phyloP scores from a whole-genome alignment of 2,888 invertebrate genomes.

The Drosophila mulleri region DNA sequence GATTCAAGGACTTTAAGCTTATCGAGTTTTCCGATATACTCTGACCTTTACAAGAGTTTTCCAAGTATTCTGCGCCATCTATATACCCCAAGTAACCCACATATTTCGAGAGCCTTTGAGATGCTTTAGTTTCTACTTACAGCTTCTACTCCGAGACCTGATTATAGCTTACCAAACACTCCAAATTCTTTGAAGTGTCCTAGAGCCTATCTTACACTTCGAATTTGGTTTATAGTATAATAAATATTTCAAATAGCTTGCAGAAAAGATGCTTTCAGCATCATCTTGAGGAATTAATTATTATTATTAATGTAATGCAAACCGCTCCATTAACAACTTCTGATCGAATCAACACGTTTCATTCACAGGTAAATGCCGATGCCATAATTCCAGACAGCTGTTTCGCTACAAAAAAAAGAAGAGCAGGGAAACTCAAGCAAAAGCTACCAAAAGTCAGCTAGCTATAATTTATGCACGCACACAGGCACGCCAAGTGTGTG shows the following conservation, averaged over 20 bases:
- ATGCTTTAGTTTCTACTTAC: too few relatives aligned
- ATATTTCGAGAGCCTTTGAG: background rate
- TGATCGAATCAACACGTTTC: slow-evolving; percentile 15
- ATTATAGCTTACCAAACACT: too few relatives aligned
- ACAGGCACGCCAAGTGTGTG: slow-evolving; percentile 1
- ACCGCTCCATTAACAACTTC: slow-evolving; percentile 12
- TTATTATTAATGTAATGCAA: slow-evolving; percentile 12
- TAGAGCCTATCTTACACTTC: too few relatives aligned
- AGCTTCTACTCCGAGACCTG: too few relatives aligned
- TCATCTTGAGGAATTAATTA: background rate
- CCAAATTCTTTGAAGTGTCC: too few relatives aligned
- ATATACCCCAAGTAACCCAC: background rate
- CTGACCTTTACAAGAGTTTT: too few relatives aligned
- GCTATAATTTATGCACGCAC: slow-evolving; percentile 55
- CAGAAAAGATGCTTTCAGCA: background rate
- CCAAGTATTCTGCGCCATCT: too few relatives aligned
- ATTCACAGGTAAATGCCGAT: slow-evolving; percentile 23
- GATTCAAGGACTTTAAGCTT: too few relatives aligned
- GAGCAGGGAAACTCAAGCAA: slow-evolving; percentile 3
- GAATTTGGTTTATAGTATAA: background rate
- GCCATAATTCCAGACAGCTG: slow-evolving; percentile 18
- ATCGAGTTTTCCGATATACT: too few relatives aligned
- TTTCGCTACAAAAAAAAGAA: slow-evolving; percentile 27
- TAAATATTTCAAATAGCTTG: background rate
- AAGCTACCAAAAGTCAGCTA: slow-evolving; percentile 25